A percentile compares a stretch with the other conserved stretches of the same genome.
These are phyloP conservation scores for Cinara cedri DNA, from an alignment of 2,888 invertebrate species.

Conservation along the genomic window DNA sequence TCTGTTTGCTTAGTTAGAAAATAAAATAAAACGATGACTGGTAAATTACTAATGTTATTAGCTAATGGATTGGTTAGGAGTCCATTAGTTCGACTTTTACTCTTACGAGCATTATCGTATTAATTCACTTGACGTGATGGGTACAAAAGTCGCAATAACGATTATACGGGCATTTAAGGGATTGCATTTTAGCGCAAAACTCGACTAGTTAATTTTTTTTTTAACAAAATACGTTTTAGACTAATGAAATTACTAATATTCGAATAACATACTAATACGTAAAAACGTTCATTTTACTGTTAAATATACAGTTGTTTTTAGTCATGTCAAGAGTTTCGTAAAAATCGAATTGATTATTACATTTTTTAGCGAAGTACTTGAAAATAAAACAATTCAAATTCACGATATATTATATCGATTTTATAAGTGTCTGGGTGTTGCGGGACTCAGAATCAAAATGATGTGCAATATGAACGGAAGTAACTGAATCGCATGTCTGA, in stretches of 20 bases:
- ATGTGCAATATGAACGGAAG: no score
- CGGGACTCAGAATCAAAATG: no score
- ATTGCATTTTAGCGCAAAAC: constrained; percentile 12
- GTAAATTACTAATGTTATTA: constrained; percentile 52
- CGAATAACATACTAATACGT: not conserved
- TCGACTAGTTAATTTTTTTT: not conserved
- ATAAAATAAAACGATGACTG: constrained; percentile 41
- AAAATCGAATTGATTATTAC: no score
- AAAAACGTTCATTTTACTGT: not conserved
- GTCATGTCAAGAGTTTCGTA: no score
- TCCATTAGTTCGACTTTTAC: constrained; percentile 48
- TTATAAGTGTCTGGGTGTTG: no score
- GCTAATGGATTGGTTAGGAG: constrained; percentile 49
- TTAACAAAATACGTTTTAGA: not conserved
- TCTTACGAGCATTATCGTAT: not conserved
- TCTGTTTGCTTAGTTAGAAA: constrained; percentile 29
- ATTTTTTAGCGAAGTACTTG: no score
- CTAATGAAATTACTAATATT: constrained; percentile 9
- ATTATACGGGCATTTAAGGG: constrained; percentile 34
- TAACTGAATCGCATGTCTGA: no score
- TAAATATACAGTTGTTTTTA: no score
- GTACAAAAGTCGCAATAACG: constrained; percentile 36
- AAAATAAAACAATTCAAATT: no score
- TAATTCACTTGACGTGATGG: constrained; percentile 9
- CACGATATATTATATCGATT: no score